Evolutionary conservation across 2,888 invertebrate genomes (phyloP), one percentile per base, ranked within the genome.

Genomic region (Apeira syringaria): DNA sequence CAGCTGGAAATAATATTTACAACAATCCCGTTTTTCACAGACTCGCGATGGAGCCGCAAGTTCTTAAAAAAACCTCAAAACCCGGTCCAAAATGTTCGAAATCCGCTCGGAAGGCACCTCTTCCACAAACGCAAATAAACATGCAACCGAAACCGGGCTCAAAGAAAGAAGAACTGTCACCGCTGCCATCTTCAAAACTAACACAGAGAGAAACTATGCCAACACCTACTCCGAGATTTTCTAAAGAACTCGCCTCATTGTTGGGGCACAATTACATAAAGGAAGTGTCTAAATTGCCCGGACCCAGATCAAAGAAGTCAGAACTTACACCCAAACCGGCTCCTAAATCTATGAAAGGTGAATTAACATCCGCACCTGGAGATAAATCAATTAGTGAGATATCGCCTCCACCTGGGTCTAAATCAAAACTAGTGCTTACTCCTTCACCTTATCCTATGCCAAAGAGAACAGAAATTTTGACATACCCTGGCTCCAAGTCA

Each of bases 81-180:
- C 44, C 50, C 0, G 53, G 50, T 0, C 50, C 50, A 3, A 50
- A 42, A 15, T 50, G 47, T 1, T 25, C 39, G 0, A 47, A 45
- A 36, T 8, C 12, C 4, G 5, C 15, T 5, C 2, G 24, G 5
- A 50, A 26, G 27, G 30, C 30, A 8, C 17, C 20, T 3, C 13
- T 26, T 0, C 26, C 36, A 7, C 31, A 2, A 4, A 31, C 11
- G 8, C 20, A 12, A n/a, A 3, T 12, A 12, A 13, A 24, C 30
- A 0, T 8, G 28, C 0, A 44, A 38, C 17, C 38, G 0, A 29
- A 29, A n/a, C 34, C 5, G 37, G 20, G 20, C 15, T 31, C 9
- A 9, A 20, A 1, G 5, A 26, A 1, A 5, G 8, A 4, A 11
- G 11, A 5, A 2, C 10, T 10, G 3, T 7, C 18, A 9, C 30